Evolutionary conservation across 2,113 vertebrate species (phyloP), one percentile per base, ranked within the genome.

Genomic region (Mastomys natalensis): DNA sequence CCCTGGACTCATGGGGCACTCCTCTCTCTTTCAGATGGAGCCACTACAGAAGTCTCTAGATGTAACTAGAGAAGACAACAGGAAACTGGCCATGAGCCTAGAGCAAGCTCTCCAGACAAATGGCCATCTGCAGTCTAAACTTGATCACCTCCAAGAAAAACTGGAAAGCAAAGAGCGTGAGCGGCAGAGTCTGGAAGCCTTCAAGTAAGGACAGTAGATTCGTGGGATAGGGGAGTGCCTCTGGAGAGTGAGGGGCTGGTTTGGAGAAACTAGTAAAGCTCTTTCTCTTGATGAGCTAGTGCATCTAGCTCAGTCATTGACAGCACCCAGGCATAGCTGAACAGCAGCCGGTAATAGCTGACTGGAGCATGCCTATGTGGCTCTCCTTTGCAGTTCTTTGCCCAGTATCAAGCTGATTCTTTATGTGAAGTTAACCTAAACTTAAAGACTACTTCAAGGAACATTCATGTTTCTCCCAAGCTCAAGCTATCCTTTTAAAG

Each of bases 41-140:
- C 93, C 98, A 62, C 96, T 99, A 43, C 97, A 94, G 15, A 98
- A 98, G 90, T 97, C 96, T 64, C 96, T 98, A 58, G 98, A 98
- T 60, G 73, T 93, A 22, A 72, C 97, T 55, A 97, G 96, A 96
- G 95, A 84, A 89, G 98, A 99, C 96, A 98, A 98, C 85, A 98
- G 97, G 86, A 98, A 98, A 55, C 98, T 99, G 70, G 96, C 97
- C 43, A 48, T 91, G 95, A 97, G 8, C 91, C 97, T 99, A 76
- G 98, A 99, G 78, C 98, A 98, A 90, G 93, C 97, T 74, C 77
- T 98, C 73, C 98, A 98, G 86, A 96, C 97, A 78, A 98, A 97
- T 68, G 96, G 51, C 80, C 85, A 72, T 48, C 93, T 98, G 72
- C 98, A 98, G 90, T 95, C 90, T 70, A 98, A 98, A 89, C 91